Base-by-base conservation (phyloP, 2,797 vertebrate species). In the Amblyraja radiata region DNA sequence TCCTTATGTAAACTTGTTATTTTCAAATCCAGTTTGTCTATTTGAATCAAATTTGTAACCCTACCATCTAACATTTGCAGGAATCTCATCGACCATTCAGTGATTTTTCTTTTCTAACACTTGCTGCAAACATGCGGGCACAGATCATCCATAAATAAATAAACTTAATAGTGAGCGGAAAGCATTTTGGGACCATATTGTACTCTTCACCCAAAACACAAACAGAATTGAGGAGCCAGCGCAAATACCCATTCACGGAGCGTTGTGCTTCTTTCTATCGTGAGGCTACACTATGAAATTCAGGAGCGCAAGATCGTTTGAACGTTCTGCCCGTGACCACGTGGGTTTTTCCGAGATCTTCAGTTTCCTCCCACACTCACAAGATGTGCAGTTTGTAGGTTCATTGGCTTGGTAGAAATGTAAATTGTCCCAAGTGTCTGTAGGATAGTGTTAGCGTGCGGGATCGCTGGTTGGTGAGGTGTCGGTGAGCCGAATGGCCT, bases 101-200 rank as follows among this genome's bases (percentile, higher is more conserved):
- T 88, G n/a, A 88, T 68, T 65, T 88, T 88, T 6, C 32, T 68
- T 88, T 36, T 16, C 54, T 65, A 88, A 88, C 21, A 32, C 84
- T 36, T 2, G 2, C 7, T n/a, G 2, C n/a, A 18, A 68, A 88
- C 14, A 65, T 16, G 8, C 28, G 1, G 54, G 6, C 9, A 88
- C 14, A 88, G 61, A 65, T 68, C n/a, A 88, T 88, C n/a, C 61
- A 88, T 88, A 88, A 68, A 88, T 65, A 65, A n/a, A 88, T 68
- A 18, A 68, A 68, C 63, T 21, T 68, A 32, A 65, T 68, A 88
- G 63, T 16, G 18, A 23, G n/a, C n/a, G 9, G 61, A 7, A 8
- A 32, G 61, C 25, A 1, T 21, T n/a, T 88, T 88, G 63, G 84
- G 68, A 65, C 84, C 61, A 68, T 68, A 68, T 36, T 88, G 63